Percentiles rank a stretch among this genome's conserved stretches.
Conservation (phyloP, 1,140 invertebrate species). For the Bombus terrestris region DNA sequence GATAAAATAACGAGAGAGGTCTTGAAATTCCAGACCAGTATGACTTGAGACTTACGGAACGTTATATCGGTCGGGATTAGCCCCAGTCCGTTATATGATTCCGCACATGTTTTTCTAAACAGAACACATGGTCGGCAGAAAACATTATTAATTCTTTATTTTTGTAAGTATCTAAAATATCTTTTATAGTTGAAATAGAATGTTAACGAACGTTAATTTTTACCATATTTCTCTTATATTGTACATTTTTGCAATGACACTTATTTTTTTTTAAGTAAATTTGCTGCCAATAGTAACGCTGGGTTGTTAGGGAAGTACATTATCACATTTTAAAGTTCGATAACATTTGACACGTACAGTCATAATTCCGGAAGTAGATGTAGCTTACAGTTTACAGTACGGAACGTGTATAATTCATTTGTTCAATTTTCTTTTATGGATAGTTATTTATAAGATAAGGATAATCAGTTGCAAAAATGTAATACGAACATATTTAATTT, state of each 20-base stretch:
- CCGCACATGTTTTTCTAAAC: neutral
- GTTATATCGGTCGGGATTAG: neutral
- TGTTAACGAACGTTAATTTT: neutral
- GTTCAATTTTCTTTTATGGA: neutral
- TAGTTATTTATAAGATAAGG: conserved; percentile 19
- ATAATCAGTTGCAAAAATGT: conserved; percentile 10
- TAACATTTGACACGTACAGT: conserved; percentile 64
- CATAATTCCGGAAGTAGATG: conserved; percentile 53
- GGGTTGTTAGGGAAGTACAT: conserved; percentile 3
- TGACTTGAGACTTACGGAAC: neutral
- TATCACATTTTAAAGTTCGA: conserved; percentile 59
- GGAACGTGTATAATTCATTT: neutral
- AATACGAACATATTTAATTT: conserved; percentile 1
- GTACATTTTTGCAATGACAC: no score
- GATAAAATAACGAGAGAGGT: neutral
- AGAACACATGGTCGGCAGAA: neutral
- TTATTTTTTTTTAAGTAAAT: no score
- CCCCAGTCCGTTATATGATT: neutral
- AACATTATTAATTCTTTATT: neutral
- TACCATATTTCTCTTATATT: neutral
- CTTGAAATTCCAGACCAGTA: neutral
- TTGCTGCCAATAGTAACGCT: neutral
- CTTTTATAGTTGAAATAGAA: neutral
- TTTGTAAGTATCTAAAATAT: neutral
- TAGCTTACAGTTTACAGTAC: conserved; percentile 2